Evolutionary conservation across 2,797 vertebrate genomes (phyloP).

Genomic region (Vultur gryphus): DNA sequence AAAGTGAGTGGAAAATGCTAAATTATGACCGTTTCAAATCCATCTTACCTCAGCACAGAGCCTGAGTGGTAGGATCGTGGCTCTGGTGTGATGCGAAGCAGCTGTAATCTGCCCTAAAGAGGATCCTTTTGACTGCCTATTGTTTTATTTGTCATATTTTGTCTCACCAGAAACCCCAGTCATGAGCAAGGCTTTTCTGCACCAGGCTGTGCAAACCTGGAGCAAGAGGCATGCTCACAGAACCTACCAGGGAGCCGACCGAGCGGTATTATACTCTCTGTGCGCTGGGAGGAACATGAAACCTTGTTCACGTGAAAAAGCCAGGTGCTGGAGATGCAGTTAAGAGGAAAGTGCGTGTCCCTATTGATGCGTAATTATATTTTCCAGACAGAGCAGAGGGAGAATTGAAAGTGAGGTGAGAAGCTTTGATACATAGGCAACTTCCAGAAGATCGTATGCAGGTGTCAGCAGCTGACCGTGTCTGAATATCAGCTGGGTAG

Average conservation of each 20-base stretch:
- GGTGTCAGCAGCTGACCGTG: not conserved
- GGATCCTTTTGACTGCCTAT: not conserved
- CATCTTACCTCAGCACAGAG: not conserved
- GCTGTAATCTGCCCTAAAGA: not conserved
- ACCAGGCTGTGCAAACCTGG: not conserved
- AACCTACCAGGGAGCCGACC: accelerated
- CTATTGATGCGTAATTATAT: not conserved
- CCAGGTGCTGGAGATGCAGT: not conserved
- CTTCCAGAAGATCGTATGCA: not conserved
- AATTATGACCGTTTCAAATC: not conserved
- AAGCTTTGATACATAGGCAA: not conserved
- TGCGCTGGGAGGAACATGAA: not conserved
- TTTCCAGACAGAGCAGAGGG: not conserved
- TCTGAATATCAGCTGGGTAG: not conserved
- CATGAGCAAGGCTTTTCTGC: not conserved
- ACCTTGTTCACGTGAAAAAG: not conserved
- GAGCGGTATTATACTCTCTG: not conserved
- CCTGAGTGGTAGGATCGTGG: not conserved
- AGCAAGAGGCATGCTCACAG: not conserved
- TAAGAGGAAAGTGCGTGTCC: not conserved
- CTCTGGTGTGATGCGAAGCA: not conserved
- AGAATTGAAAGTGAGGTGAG: not conserved
- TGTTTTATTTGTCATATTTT: not conserved
- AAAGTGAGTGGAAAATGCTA: not conserved
- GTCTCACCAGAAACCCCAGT: not conserved